Percentiles rank a stretch among this genome's conserved stretches.
These are phyloP conservation scores for Kradibia gibbosae DNA, from an alignment of 1,140 invertebrate genomes.

Conservation along the genomic window DNA sequence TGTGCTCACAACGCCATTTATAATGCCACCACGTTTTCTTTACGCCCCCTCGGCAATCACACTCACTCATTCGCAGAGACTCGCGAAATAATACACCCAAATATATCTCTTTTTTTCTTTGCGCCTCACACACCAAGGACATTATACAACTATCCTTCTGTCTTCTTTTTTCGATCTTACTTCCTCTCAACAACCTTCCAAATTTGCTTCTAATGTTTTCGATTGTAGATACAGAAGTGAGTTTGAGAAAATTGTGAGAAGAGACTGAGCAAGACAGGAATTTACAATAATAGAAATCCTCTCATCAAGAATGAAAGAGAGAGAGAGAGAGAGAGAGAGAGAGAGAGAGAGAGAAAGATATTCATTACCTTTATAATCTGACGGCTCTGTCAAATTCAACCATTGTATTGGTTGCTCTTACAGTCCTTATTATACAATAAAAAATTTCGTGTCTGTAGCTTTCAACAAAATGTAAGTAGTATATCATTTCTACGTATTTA, in stretches of 20 bases:
- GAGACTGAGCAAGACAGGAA: slow-evolving; percentile 49
- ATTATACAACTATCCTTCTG: slow-evolving; percentile 33
- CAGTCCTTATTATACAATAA: no score
- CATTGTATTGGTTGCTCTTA: no score
- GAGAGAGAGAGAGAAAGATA: not conserved
- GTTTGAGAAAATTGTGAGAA: not conserved
- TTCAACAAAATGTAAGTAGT: no score
- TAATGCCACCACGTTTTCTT: slow-evolving; percentile 48
- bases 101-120: slow-evolving; percentile 55
- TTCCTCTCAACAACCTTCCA: not conserved
- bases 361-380: not conserved
- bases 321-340: not conserved
- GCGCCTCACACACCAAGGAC: slow-evolving; percentile 15
- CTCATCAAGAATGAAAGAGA: not conserved
- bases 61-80: slow-evolving; percentile 31
- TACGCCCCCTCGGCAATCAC: slow-evolving; percentile 38
- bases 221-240: not conserved
- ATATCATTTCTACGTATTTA: no score
- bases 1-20: slow-evolving; percentile 54
- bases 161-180: not conserved
- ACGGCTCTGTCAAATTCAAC: no score
- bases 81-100: slow-evolving; percentile 57
- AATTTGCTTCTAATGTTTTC: slow-evolving; percentile 16
- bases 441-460: no score
- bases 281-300: not conserved